Evolutionary conservation across 2,888 invertebrate genomes (phyloP), one percentile per base, ranked within the genome.

Genomic region (Antitype chi): DNA sequence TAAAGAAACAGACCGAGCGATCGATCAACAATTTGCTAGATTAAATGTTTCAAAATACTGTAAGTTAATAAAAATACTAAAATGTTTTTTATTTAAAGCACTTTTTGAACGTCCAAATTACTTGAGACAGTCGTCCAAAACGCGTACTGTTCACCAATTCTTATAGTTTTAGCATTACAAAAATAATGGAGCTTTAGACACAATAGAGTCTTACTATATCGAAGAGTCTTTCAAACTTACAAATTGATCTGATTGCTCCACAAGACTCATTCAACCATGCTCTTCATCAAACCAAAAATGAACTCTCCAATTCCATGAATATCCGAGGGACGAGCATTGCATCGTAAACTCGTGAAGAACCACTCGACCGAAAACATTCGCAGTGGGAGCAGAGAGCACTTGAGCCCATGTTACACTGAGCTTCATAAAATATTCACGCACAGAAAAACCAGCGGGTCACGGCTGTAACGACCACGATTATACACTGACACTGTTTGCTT

Each of bases 381-480:
- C 76, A 74, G 84, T 77, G 63, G 76, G 66, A 75, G 60, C 74
- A 52, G 52, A 85, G 82, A 66, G 76, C 82, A 62, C 87, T 87
- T 60, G 70, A 80, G 70, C 76, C 71, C 68, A 80, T 73, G 88
- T 82, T 86, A 86, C 78, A 79, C 75, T 80, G 79, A 68, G 75
- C 81, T 87, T 89, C 88, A 89, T 90, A 87, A 90, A 90, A 90
- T 90, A 91, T 91, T 90, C 90, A 89, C 85, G 77, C 74, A 86
- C 82, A 81, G 82, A 89, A 90, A 88, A 89, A 85, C 75, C 86
- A 85, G 84, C 74, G 78, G 86, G 89, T 87, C 87, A 85, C 69
- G 86, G 87, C 79, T 84, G 60, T 79, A 77, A 80, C 69, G 78
- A 79, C 69, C 81, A 72, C 63, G 73, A 80, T 78, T 85, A 79